phyloP scores from a whole-genome alignment of 2,888 invertebrate genomes.

The Furcula furcula region DNA sequence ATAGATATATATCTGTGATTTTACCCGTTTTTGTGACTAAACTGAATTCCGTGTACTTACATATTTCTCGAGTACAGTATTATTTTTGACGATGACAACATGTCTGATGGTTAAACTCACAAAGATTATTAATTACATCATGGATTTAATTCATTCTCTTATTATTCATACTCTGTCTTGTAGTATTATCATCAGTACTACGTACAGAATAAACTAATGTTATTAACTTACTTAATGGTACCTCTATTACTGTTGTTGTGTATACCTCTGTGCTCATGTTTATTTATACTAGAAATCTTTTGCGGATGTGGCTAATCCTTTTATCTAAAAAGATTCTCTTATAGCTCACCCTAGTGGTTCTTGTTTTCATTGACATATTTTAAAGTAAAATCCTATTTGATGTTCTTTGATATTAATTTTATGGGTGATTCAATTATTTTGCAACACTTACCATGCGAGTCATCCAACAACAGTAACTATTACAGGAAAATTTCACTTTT shows the following conservation, averaged over 20 bases:
- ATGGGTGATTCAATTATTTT: constrained; percentile 28
- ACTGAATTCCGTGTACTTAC: background rate
- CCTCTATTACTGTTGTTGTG: background rate
- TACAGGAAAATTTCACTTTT: constrained; percentile 29
- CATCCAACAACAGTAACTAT: constrained; percentile 2
- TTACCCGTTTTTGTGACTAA: background rate
- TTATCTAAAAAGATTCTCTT: too few relatives aligned
- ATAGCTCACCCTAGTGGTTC: too few relatives aligned
- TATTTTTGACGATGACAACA: constrained; percentile 19
- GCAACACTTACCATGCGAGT: constrained; percentile 8
- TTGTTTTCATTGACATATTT: too few relatives aligned
- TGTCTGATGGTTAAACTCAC: constrained; percentile 7
- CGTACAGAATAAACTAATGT: background rate
- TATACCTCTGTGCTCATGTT: too few relatives aligned
- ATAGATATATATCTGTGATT: background rate
- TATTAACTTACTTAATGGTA: background rate
- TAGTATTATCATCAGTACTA: constrained; percentile 6
- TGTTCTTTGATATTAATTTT: constrained; percentile 12
- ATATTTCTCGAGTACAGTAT: background rate
- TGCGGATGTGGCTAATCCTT: background rate
- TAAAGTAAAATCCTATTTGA: too few relatives aligned
- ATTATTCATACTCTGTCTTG: constrained; percentile 12
- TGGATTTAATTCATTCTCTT: constrained; percentile 13
- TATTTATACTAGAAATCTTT: too few relatives aligned
- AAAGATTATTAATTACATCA: constrained; percentile 12